These are phyloP conservation scores for Vultur gryphus DNA, from an alignment of 2,797 vertebrate genomes.

Conservation along the genomic window DNA sequence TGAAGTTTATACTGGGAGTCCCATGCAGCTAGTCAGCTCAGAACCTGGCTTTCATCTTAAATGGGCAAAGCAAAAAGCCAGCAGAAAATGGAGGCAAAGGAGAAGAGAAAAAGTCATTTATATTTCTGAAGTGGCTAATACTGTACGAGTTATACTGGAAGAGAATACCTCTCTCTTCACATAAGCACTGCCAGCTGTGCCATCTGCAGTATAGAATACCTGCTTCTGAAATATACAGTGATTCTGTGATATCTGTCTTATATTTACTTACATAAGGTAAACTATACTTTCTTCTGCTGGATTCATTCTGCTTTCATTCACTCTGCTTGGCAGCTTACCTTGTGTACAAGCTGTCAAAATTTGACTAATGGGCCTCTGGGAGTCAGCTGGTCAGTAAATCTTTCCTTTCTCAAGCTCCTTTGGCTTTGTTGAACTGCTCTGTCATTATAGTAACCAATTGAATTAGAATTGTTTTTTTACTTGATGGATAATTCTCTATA, in stretches of 20 bases:
- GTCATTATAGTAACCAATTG: conserved; percentile 43
- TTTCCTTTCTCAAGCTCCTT: conserved; percentile 20
- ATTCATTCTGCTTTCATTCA: conserved; percentile 55
- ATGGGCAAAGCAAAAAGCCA: conserved; percentile 25
- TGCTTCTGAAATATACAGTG: conserved; percentile 44
- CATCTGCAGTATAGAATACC: conserved; percentile 50
- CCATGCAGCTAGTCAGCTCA: conserved; percentile 7
- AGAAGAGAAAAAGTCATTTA: conserved; percentile 32
- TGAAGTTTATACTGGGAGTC: conserved; percentile 36
- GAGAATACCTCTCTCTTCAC: conserved; percentile 53
- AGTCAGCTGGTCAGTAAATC: conserved; percentile 63
- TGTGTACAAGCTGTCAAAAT: conserved; percentile 30
- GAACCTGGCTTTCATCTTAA: conserved; percentile 60
- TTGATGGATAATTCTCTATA: conserved; percentile 10
- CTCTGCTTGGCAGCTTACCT: conserved; percentile 35
- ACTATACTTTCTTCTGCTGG: conserved; percentile 3
- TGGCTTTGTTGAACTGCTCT: conserved; percentile 32
- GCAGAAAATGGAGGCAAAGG: conserved; percentile 57
- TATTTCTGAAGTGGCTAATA: conserved; percentile 64
- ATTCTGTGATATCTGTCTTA: conserved; percentile 23
- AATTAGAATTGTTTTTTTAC: background rate
- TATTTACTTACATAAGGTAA: conserved; percentile 42
- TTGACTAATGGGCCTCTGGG: conserved; percentile 38
- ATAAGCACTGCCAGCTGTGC: conserved; percentile 52
- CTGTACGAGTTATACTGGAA: conserved; percentile 39